phyloP scores from a whole-genome alignment of 1,140 invertebrate species.

The Drosophila navojoa region DNA sequence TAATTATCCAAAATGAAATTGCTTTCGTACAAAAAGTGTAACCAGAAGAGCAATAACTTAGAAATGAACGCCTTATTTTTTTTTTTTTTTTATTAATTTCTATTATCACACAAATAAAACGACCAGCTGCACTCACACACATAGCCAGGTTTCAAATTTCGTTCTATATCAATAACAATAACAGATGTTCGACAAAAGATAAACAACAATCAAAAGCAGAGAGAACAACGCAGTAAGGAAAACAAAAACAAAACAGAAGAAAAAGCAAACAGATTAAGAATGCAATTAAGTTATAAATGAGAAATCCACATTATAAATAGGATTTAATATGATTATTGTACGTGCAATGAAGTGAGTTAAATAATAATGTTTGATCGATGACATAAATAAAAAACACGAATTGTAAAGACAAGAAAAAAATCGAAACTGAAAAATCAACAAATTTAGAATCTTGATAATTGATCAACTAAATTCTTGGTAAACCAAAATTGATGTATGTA shows the following conservation, averaged over 20 bases:
- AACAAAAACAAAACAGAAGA: conserved; percentile 2
- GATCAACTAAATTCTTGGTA: conserved; percentile 23
- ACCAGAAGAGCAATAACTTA: background rate
- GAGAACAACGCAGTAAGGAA: conserved; percentile 43
- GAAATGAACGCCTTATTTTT: background rate
- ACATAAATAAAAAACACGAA: conserved; percentile 27
- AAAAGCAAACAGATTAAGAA: conserved; percentile 16
- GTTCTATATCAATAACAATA: conserved; percentile 16
- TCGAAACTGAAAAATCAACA: conserved; percentile 12
- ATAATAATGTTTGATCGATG: conserved; percentile 18
- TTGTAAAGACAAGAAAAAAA: conserved; percentile 2
- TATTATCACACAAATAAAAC: conserved; percentile 5
- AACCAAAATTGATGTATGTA: conserved; percentile 47
- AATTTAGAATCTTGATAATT: conserved; percentile 25
- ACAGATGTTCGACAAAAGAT: conserved; percentile 14
- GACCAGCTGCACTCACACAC: conserved; percentile 24
- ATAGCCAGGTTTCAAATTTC: conserved; percentile 71
- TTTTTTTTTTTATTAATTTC: background rate
- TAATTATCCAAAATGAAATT: background rate
- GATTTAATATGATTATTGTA: conserved; percentile 39
- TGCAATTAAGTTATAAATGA: conserved; percentile 12
- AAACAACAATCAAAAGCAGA: conserved; percentile 47
- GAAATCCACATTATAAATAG: conserved; percentile 46
- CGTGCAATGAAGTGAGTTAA: conserved; percentile 71
- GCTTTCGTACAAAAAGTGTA: conserved; percentile 2